phyloP scores from a whole-genome alignment of 2,888 invertebrate species.

The Chironomus riparius region DNA sequence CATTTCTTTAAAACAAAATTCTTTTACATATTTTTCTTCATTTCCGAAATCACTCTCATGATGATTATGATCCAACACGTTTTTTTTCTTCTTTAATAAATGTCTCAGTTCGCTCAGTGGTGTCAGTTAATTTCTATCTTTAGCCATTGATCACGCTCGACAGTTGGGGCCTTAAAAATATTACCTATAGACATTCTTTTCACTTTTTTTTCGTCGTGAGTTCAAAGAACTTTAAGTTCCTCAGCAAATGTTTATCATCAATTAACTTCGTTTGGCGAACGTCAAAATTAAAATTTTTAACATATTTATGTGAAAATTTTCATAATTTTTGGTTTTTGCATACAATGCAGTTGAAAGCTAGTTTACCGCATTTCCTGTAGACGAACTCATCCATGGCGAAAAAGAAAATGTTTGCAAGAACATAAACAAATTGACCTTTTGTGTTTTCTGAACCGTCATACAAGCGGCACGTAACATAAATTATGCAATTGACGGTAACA shows the following conservation, averaged over 20 bases:
- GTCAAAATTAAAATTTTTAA: not conserved
- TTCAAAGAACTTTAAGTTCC: not conserved
- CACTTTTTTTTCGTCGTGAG: not conserved
- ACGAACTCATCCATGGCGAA: not conserved
- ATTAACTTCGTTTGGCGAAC: not conserved
- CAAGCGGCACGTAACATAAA: too few relatives aligned
- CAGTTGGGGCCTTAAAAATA: not conserved
- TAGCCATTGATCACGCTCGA: not conserved
- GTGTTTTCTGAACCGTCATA: too few relatives aligned
- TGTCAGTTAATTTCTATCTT: constrained; percentile 1
- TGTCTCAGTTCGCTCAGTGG: not conserved
- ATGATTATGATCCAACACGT: not conserved
- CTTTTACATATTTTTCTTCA: not conserved
- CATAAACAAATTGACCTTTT: too few relatives aligned
- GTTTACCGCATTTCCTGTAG: not conserved
- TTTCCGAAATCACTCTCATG: not conserved
- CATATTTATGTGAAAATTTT: not conserved
- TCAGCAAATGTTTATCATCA: not conserved
- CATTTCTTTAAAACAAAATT: not conserved
- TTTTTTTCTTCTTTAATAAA: not conserved
- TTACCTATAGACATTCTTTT: too few relatives aligned
- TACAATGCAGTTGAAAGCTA: not conserved
- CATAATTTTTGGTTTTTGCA: too few relatives aligned
- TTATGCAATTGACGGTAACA: too few relatives aligned
- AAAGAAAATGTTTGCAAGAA: too few relatives aligned